Percentiles rank a stretch among this genome's conserved stretches.
phyloP scores from a whole-genome alignment of 2,113 vertebrate genomes.

The Urocolius indicus region DNA sequence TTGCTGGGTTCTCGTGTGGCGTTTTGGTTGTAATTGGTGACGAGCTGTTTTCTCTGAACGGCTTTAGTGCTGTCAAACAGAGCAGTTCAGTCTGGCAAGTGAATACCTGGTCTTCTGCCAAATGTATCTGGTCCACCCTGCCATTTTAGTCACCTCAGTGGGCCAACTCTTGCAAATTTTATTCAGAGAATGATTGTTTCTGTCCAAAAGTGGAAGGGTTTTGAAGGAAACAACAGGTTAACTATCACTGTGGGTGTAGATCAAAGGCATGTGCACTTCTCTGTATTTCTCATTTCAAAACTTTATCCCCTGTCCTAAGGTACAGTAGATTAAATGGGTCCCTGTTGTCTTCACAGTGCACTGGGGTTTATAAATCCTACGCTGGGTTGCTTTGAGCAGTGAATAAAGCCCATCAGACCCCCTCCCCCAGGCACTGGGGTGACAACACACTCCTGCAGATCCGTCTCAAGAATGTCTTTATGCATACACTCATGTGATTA shows the following conservation, averaged over 20 bases:
- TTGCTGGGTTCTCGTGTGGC: slow-evolving; percentile 8
- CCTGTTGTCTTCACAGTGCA: neutral
- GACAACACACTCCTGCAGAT: neutral
- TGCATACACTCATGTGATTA: slow-evolving; percentile 41
- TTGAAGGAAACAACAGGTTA: neutral
- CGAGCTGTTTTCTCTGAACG: neutral
- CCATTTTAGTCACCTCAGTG: slow-evolving; percentile 38
- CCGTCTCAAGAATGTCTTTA: slow-evolving; percentile 52
- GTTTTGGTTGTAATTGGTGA: neutral
- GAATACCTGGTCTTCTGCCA: slow-evolving; percentile 37
- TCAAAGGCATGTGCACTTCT: slow-evolving; percentile 50
- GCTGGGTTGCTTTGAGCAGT: neutral
- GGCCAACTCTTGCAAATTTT: neutral
- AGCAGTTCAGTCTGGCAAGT: neutral
- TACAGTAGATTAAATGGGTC: slow-evolving; percentile 29
- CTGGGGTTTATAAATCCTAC: neutral
- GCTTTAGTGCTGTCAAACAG: neutral
- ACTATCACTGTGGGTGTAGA: slow-evolving; percentile 15
- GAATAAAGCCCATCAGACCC: neutral
- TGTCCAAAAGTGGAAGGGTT: neutral
- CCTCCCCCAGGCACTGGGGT: neutral
- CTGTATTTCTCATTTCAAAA: slow-evolving; percentile 37
- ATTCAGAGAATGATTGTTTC: slow-evolving; percentile 19
- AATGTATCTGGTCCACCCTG: slow-evolving; percentile 17
- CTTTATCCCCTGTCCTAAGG: slow-evolving; percentile 36